Percentiles rank a stretch among this genome's conserved stretches.
These are phyloP conservation scores for Caradrina clavipalpis DNA, from an alignment of 2,888 invertebrate genomes.

Conservation along the genomic window DNA sequence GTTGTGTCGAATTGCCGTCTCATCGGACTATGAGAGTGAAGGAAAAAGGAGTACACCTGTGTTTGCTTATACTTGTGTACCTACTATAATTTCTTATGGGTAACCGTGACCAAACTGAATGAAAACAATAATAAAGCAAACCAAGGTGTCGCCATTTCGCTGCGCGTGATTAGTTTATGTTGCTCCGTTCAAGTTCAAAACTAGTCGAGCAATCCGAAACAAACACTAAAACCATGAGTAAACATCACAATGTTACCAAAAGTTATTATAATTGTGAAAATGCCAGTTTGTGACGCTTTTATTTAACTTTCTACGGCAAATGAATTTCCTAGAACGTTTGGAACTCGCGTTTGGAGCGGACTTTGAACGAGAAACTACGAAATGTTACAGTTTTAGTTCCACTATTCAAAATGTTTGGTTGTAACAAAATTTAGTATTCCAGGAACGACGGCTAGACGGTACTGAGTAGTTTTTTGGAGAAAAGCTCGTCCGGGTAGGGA, in stretches of 20 bases:
- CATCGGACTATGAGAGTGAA: too few species aligned
- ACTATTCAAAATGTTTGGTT: conserved; percentile 28
- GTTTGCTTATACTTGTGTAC: too few species aligned
- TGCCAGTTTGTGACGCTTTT: conserved; percentile 5
- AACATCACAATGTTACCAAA: conserved; percentile 4
- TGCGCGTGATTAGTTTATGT: too few species aligned
- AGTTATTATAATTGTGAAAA: conserved; percentile 8
- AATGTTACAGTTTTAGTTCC: conserved; percentile 19
- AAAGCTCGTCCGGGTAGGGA: too few species aligned
- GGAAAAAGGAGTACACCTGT: too few species aligned
- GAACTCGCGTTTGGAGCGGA: not conserved
- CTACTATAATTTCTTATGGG: too few species aligned
- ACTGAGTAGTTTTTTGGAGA: too few species aligned
- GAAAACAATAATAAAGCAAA: too few species aligned
- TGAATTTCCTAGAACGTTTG: conserved; percentile 18
- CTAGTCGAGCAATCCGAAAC: not conserved
- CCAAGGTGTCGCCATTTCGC: too few species aligned
- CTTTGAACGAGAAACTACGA: conserved; percentile 1
- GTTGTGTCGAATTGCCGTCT: too few species aligned
- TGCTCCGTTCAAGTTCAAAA: not conserved
- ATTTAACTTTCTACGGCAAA: conserved; percentile 17
- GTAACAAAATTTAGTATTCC: not conserved
- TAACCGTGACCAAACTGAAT: too few species aligned
- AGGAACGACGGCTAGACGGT: not conserved
- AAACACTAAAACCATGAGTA: conserved; percentile 9